Evolutionary conservation across 2,113 vertebrate genomes (phyloP), one percentile per base, ranked within the genome.

Genomic region (Apteryx mantelli): DNA sequence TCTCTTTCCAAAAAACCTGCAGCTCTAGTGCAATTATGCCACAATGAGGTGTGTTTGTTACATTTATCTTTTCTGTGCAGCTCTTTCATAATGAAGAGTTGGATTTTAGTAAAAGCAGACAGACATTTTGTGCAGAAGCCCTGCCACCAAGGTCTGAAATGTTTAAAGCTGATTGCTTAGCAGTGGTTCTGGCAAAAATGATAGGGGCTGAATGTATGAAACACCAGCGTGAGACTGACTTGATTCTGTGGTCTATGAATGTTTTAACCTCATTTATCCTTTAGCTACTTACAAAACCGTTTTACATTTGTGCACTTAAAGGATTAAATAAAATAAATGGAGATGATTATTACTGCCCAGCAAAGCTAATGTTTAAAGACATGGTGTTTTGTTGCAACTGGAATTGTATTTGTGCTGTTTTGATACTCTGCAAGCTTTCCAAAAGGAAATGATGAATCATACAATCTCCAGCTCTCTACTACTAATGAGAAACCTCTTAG

Each of bases 221-320:
- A 50, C 81, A 64, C 75, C 94, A 93, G 78, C 13, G 1, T 86
- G 81, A 93, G 91, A 85, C 95, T 34, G 63, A 65, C 95, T 95
- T 21, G 63, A 86, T 96, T 91, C 96, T 56, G 4, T 40, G 50
- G 95, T 92, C 93, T 82, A 2, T 58, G 81, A 92, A 92, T 95
- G 96, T 65, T 97, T 97, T 95, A 97, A 97, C 96, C 97, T 97
- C 97, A 71, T 96, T 98, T 97, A 92, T 97, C 96, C 94, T 82
- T 92, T 80, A 36, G 81, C 91, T 96, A 78, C 91, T 97, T 94
- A 94, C 88, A 95, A 94, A 96, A 58, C 63, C 97, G 40, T 97
- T 96, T 96, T 91, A 90, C 86, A 88, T 97, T 94, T 61, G 89
- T 95, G 93, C 96, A 96, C 96, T 98, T 97, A 97, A 96, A 96